Conservation (phyloP, 2,888 invertebrate genomes). For the Xestia sexstrigata region DNA sequence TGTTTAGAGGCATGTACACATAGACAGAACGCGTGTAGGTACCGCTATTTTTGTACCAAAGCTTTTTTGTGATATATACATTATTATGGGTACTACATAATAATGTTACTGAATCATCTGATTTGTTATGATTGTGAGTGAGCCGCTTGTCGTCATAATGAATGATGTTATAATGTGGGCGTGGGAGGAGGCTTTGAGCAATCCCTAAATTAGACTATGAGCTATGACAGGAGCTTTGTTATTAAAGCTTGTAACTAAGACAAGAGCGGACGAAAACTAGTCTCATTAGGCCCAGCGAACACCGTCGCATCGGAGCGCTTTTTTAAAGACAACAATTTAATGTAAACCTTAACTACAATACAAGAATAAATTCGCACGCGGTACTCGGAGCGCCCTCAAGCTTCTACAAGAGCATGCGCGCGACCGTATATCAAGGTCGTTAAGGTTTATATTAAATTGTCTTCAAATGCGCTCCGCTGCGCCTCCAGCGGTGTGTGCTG, state of each 20-base stretch:
- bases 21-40: constrained; percentile 72
- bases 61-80: constrained; percentile 78
- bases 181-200: background rate
- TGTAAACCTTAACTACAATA: too few species aligned
- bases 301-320: too few species aligned
- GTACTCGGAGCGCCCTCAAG: too few species aligned
- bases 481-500: too few species aligned
- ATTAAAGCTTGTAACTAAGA: constrained; percentile 9
- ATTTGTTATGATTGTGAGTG: constrained; percentile 36
- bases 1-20: constrained; percentile 72
- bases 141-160: constrained; percentile 15
- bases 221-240: background rate
- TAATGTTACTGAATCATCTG: constrained; percentile 32
- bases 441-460: too few species aligned
- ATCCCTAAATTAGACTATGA: constrained; percentile 32
- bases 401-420: too few species aligned
- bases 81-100: constrained; percentile 59
- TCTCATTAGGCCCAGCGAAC: too few species aligned
- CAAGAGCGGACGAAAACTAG: background rate
- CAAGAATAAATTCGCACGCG: too few species aligned
- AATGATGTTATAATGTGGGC: constrained; percentile 18
- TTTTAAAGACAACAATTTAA: too few species aligned
- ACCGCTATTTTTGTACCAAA: constrained; percentile 77
- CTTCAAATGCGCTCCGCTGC: too few species aligned
- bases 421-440: too few species aligned